Base-by-base conservation (phyloP, 2,888 invertebrate species). In the Phortica magna region DNA sequence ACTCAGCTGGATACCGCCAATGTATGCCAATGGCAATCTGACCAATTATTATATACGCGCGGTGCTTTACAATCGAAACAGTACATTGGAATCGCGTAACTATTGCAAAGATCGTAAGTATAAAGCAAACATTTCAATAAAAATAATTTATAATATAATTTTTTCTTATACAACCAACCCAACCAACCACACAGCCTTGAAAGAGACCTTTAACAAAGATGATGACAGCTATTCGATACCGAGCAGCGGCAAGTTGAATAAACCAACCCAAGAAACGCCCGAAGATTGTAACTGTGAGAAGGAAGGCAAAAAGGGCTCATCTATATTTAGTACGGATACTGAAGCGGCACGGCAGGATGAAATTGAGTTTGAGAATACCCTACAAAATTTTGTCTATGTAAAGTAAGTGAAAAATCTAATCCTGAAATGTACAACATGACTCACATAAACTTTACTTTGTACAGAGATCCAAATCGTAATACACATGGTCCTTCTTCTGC, bases 11-110 rank as follows among this genome's bases (percentile, higher is more conserved):
- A 90, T 93, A 67, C 95, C 96, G 19, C 98, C 98, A 0, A 84
- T 91, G 1, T 90, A 93, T 79, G 95, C 96, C 10, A 96, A 98
- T 92, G 99, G 99, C 17, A 95, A 96, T 82, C 94, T 99, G 59
- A 95, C 95, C 0, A 93, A 95, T 85, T 99, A 98, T 92, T 93
- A 94, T 80, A 93, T 98, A 19, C 91, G 92, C 53, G 94, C 94
- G 0, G 88, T 90, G 41, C 92, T 93, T 81, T 92, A 92, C 55
- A 93, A 93, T 64, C 93, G 93, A 72, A 91, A 92, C 7, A 90
- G 91, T 9, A 92, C 93, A 77, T 91, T 94, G 76, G 93, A 93
- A 5, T 92, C 93, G 81, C 91, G 95, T 80, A 93, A 96, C 90
- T 95, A 95, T 88, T 96, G 96, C 90, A 91, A 91, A 42, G 93